These are phyloP conservation scores for Vulpes ferrilata DNA, from an alignment of 2,113 vertebrate species.

Conservation along the genomic window DNA sequence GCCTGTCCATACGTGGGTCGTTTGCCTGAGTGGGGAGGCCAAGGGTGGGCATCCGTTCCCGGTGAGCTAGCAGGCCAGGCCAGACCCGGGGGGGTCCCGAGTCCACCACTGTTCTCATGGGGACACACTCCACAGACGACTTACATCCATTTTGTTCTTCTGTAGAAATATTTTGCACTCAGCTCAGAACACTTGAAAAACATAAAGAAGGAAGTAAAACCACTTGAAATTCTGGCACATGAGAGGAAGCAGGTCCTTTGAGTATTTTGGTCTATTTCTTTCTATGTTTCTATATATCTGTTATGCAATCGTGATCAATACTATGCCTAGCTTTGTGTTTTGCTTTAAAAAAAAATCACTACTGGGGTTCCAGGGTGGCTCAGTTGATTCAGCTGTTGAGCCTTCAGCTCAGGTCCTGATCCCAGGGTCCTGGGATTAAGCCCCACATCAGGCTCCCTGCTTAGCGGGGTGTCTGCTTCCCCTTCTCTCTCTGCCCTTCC, in stretches of 20 bases:
- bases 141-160: neutral
- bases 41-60: fast-evolving
- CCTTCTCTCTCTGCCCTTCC: too few relatives aligned
- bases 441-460: too few relatives aligned
- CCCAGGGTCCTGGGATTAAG: too few relatives aligned
- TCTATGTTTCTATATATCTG: neutral
- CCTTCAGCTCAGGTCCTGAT: too few relatives aligned
- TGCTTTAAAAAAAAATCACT: neutral
- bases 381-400: too few relatives aligned
- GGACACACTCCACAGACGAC: fast-evolving
- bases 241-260: neutral
- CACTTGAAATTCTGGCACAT: neutral
- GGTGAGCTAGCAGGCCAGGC: neutral
- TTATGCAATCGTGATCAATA: neutral
- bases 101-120: too few relatives aligned
- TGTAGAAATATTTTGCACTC: neutral
- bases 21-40: neutral
- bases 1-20: fast-evolving
- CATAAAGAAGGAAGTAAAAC: neutral
- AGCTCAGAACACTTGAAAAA: neutral
- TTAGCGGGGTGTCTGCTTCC: too few relatives aligned
- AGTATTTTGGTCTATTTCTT: neutral
- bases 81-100: too few relatives aligned
- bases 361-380: too few relatives aligned
- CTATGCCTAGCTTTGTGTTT: neutral